Base-by-base conservation (phyloP, 2,113 vertebrate species). In the Pseudopodoces humilis region DNA sequence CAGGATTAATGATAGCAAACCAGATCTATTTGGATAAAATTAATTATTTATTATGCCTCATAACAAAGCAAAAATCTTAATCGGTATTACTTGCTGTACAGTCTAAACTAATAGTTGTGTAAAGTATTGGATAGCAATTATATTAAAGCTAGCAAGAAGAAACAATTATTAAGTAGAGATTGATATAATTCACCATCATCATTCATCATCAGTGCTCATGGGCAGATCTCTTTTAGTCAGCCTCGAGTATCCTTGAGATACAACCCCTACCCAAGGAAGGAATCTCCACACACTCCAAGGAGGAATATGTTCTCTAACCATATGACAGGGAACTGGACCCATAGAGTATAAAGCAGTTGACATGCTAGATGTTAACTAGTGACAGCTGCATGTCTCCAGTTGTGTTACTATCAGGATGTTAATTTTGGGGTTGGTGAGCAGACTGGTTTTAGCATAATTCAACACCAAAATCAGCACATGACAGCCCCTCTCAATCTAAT, bases 321-420 rank as follows among this genome's bases (percentile, higher is more conserved):
- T 27, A 17, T 15, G 17, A 59, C 25, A 68, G 33, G 22, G 53
- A 17, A 35, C 31, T 67, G 35, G 31, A 76, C 21, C 19, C 13
- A 31, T 2, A 13, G 10, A 35, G 35, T 24, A n/a, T 49, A 43
- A 50, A 68, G 62, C 15, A 31, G 21, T 12, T 76, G 71, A 52
- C 37, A 39, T 39, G 39, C 39, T 39, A 39, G 39, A 39, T 39
- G 11, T 39, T 39, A 39, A 39, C 5, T 39, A 39, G 39, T 52
- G 11, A 21, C 44, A 76, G 53, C 19, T 15, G 25, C 35, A 5
- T 4, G 4, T 50, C 17, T 67, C 37, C 0, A 0, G 25, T 16
- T 59, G 52, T 1, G 0, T 50, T 37, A 35, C 62, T 25, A 31
- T 18, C 37, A 44, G 17, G 17, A 50, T 68, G 37, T 15, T 27